These are phyloP conservation scores for Buteo buteo DNA, from an alignment of 2,113 vertebrate species.

Conservation along the genomic window DNA sequence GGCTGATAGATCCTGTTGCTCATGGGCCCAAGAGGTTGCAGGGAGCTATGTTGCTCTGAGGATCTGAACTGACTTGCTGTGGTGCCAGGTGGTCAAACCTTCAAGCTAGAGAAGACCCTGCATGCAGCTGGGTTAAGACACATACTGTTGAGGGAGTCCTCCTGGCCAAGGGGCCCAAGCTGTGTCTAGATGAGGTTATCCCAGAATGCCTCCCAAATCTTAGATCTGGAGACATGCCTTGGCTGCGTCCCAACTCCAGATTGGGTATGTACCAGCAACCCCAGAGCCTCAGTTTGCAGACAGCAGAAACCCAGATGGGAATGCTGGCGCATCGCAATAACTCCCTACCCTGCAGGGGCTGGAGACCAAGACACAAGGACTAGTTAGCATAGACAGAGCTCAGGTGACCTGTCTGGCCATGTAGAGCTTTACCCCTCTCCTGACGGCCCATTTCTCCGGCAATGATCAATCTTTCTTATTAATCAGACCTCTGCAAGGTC, in stretches of 20 bases:
- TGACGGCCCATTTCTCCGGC: not conserved
- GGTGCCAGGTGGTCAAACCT: not conserved
- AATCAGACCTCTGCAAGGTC: not conserved
- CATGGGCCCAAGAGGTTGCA: fast-evolving
- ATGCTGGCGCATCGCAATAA: not conserved
- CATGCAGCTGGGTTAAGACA: not conserved
- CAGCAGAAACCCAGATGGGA: constrained; percentile 35
- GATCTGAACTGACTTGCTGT: not conserved
- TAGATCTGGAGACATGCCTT: constrained; percentile 46
- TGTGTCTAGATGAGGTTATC: constrained; percentile 49
- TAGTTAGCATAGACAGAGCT: not conserved
- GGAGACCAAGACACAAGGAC: not conserved
- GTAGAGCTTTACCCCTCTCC: not conserved
- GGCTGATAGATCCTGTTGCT: not conserved
- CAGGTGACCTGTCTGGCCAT: not conserved
- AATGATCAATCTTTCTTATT: not conserved
- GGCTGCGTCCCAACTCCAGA: not conserved
- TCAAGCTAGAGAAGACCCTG: not conserved
- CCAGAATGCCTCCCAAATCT: constrained; percentile 37
- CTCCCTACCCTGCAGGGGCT: not conserved
- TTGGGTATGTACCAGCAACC: constrained; percentile 7
- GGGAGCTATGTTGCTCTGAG: not conserved
- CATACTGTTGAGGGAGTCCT: not conserved
- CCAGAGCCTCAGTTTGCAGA: not conserved
- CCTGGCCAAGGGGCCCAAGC: not conserved